These are phyloP conservation scores for Sebastes cheni DNA, from an alignment of 2,797 vertebrate genomes.

Conservation along the genomic window DNA sequence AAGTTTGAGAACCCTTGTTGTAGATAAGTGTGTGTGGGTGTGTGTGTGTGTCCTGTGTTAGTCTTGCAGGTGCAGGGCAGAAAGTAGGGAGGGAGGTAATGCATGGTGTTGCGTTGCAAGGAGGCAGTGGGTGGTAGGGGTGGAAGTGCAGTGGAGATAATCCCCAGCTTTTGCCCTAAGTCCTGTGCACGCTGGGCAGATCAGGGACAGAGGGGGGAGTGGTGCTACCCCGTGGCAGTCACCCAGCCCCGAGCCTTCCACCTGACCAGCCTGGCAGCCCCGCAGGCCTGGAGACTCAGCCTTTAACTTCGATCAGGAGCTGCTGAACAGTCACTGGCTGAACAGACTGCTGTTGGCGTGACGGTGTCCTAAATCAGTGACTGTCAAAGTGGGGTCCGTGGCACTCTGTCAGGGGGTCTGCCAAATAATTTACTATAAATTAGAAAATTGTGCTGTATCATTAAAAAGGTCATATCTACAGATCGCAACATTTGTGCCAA, in stretches of 20 bases:
- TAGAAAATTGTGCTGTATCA: no score
- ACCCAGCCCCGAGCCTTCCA: constrained; percentile 78
- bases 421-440: no score
- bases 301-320: constrained; percentile 48
- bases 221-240: constrained; percentile 87
- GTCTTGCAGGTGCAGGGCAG: constrained; percentile 27
- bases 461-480: no score
- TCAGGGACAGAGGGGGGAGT: constrained; percentile 86
- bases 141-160: constrained; percentile 82
- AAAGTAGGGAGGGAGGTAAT: background rate
- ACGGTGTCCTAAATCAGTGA: constrained; percentile 43
- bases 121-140: constrained; percentile 73
- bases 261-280: constrained; percentile 78
- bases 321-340: constrained; percentile 17
- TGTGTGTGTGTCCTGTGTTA: background rate
- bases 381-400: no score
- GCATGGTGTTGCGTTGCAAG: constrained; percentile 22
- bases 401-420: no score
- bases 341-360: constrained; percentile 17
- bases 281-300: constrained; percentile 41
- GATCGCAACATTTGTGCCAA: no score
- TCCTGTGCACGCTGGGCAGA: constrained; percentile 85
- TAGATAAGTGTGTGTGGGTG: background rate
- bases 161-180: constrained; percentile 87
- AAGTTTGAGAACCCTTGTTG: background rate